Base-by-base conservation (phyloP, 2,797 vertebrate genomes). In the Malacoraja senta region DNA sequence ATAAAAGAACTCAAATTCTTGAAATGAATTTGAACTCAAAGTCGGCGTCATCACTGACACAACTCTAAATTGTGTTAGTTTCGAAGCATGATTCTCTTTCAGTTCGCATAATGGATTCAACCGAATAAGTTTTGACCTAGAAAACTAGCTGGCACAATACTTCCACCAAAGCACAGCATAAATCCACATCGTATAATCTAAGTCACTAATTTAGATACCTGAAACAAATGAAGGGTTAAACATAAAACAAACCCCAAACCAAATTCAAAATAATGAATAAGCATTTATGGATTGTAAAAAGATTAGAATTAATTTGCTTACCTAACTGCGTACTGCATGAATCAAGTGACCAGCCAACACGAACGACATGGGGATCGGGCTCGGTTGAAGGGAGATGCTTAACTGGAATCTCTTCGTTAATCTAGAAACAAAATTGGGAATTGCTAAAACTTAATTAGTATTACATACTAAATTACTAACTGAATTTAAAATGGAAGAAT, bases 301-400 rank as follows among this genome's bases (percentile, higher is more conserved):
- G 29, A 29, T 84, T 61, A 4, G 61, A 29, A 88, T 61, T 63
- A 88, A 68, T 74, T 12, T 0, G 93, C 97, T 97, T 94, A 99
- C 98, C 98, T 74, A 99, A 96, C 94, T 99, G 98, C 38, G 98
- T 99, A 96, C 97, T 98, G 95, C 98, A 98, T 93, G 97, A 95
- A 94, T 99, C 98, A 93, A 99, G 95, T 9, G 98, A 99, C 98
- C 98, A 99, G 58, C 98, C 98, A 0, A 99, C 96, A n/a, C 98
- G 95, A 94, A 99, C 98, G 29, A 99, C 98, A 0, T 99, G 98
- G 8, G 98, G 98, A 93, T 99, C 98, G 0, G 98, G 98, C 94
- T 99, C 98, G 0, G 96, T 97, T 77, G 96, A 94, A 0, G 98
- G 98, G 38, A 99, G 96, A 94, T 99, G 98, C 94, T 98, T 99